Percentiles rank a stretch among this genome's conserved stretches.
These are phyloP conservation scores for Falcaria lacertinaria DNA, from an alignment of 2,888 invertebrate genomes.

Conservation along the genomic window DNA sequence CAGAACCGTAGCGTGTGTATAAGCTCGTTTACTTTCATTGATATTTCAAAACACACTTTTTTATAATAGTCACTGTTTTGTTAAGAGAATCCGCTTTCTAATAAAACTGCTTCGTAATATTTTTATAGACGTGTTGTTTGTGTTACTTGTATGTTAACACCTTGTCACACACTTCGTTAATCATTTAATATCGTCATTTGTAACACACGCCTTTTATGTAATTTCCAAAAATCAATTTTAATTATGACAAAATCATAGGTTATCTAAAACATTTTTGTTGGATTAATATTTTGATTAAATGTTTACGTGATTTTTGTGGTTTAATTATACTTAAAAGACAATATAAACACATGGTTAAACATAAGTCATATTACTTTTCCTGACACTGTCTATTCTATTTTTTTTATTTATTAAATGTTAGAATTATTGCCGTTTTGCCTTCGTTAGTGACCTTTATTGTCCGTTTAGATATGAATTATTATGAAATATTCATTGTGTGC, in stretches of 20 bases:
- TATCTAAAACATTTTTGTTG: too few species aligned
- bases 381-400: too few species aligned
- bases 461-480: constrained; percentile 21
- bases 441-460: constrained; percentile 51
- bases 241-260: too few species aligned
- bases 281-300: too few species aligned
- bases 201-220: too few species aligned
- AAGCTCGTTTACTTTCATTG: neutral
- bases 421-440: constrained; percentile 44
- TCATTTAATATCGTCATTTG: too few species aligned
- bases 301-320: too few species aligned
- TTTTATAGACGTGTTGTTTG: neutral
- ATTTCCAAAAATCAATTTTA: too few species aligned
- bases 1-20: neutral
- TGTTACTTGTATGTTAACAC: neutral
- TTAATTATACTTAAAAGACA: too few species aligned
- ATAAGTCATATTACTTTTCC: too few species aligned
- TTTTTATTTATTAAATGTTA: constrained; percentile 14
- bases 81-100: neutral
- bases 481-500: constrained; percentile 54
- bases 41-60: neutral
- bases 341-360: too few species aligned
- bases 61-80: neutral
- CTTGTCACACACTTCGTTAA: too few species aligned
- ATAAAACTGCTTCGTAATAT: neutral